Base-by-base conservation (phyloP, 2,113 vertebrate genomes). In the Heterocephalus glaber region DNA sequence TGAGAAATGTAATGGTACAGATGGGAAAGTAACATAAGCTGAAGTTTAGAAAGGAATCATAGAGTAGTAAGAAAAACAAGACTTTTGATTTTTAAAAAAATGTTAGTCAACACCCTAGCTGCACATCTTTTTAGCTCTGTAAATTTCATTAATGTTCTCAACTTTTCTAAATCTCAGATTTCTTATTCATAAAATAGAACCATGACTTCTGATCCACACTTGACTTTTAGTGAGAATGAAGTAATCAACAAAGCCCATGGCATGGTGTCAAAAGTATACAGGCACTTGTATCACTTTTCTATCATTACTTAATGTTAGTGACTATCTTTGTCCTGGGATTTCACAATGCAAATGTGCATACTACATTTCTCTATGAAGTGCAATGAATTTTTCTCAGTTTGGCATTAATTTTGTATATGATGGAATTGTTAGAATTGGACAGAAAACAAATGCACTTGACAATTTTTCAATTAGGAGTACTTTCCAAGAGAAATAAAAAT, bases 261-360 rank as follows among this genome's bases (percentile, higher is more conserved):
- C 3, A 14, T 35, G 0, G 0, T 49, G 13, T 65, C 54, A 20
- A n/a, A 72, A 11, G n/a, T 19, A 5, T 7, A 7, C 24, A 19
- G 20, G 8, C 3, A 1, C 19, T n/a, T 35, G 2, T 17, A 30
- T 70, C 83, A 16, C 13, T 52, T 61, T 8, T 33, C 10, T 12
- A 47, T 38, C 19, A 11, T 95, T 11, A 47, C 44, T 81, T 63
- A 70, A n/a, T 16, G 11, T 56, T 3, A 44, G 12, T 2, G 26
- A 66, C 16, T 6, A 5, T 88, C 68, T 86, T 74, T 70, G 11
- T 83, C 63, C 2, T 56, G 10, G 0, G 92, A 89, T 68, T 83
- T 86, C 70, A 58, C 24, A 83, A 80, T 33, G 3, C 11, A 61
- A 38, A 56, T 44, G 16, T 28, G 12, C 16, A 60, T 72, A 38